Conservation (phyloP, 1,140 invertebrate genomes). For the Orchesella cincta region DNA sequence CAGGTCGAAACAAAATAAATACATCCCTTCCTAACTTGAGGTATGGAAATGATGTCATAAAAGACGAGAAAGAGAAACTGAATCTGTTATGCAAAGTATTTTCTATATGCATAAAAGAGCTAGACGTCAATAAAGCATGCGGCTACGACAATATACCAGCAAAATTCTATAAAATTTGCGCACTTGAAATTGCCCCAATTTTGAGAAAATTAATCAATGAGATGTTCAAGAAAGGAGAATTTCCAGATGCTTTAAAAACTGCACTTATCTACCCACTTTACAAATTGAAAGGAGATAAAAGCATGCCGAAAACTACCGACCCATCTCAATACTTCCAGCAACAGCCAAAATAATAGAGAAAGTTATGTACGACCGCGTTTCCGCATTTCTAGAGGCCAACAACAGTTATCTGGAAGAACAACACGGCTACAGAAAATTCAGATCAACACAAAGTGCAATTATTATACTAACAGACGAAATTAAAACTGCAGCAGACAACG, state of each 20-base stretch:
- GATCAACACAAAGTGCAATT: too few relatives aligned
- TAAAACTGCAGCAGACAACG: too few relatives aligned
- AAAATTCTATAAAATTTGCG: neutral
- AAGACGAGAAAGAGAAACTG: neutral
- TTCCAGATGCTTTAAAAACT: neutral
- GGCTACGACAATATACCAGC: neutral
- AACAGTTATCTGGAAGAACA: neutral
- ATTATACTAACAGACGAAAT: too few relatives aligned
- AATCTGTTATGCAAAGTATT: neutral
- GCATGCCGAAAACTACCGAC: neutral
- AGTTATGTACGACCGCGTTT: neutral
- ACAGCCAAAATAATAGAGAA: slow-evolving; percentile 5
- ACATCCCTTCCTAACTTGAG: neutral
- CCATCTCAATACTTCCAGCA: neutral
- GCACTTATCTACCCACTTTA: neutral
- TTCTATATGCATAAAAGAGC: neutral
- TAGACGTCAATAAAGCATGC: neutral
- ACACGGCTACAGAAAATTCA: slow-evolving; percentile 16
- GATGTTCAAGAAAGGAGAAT: neutral
- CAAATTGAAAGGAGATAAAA: slow-evolving; percentile 14
- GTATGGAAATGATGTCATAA: neutral
- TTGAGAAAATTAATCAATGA: neutral
- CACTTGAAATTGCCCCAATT: neutral
- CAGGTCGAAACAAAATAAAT: neutral
- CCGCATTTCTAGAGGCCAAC: neutral